Evolutionary conservation across 1,140 invertebrate genomes (phyloP).

Genomic region (Bombus pyrosoma): DNA sequence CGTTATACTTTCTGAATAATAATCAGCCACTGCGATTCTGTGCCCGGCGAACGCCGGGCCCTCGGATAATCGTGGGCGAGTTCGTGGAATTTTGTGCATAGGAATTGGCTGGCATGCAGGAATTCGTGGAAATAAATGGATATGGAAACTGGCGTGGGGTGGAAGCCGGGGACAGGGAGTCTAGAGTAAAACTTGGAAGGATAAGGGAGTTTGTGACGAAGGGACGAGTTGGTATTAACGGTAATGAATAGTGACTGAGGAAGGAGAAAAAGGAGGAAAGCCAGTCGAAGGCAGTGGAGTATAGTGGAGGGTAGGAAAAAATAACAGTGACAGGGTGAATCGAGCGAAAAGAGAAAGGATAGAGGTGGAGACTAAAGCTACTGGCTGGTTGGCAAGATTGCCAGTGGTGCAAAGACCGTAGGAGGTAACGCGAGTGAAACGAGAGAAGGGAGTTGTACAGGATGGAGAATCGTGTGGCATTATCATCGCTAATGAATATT

Average conservation of each 20-base stretch:
- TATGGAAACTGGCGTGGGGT: background rate
- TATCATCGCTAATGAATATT: constrained; percentile 81
- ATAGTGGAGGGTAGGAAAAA: constrained; percentile 12
- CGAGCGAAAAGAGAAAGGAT: background rate
- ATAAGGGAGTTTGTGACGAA: background rate
- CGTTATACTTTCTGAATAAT: constrained; percentile 78
- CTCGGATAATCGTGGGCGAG: constrained; percentile 28
- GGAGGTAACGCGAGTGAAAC: constrained; percentile 10
- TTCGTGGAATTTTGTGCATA: background rate
- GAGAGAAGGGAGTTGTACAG: background rate
- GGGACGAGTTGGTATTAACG: constrained; percentile 8
- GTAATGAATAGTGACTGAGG: constrained; percentile 26
- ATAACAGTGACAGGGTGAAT: constrained; percentile 29
- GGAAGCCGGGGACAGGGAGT: background rate
- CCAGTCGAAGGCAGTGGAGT: background rate
- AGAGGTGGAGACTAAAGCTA: background rate
- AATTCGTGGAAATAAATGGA: constrained; percentile 42
- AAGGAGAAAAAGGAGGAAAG: background rate
- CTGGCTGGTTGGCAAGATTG: constrained; percentile 12
- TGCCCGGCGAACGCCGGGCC: constrained; percentile 8
- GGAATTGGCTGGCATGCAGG: constrained; percentile 16
- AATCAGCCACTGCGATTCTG: constrained; percentile 65
- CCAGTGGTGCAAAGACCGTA: constrained; percentile 1
- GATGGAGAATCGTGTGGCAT: constrained; percentile 69
- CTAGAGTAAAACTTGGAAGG: background rate